Percentiles rank a stretch among this genome's conserved stretches.
Evolutionary conservation across 2,797 vertebrate species (phyloP).

Genomic region (Sus cebifrons): DNA sequence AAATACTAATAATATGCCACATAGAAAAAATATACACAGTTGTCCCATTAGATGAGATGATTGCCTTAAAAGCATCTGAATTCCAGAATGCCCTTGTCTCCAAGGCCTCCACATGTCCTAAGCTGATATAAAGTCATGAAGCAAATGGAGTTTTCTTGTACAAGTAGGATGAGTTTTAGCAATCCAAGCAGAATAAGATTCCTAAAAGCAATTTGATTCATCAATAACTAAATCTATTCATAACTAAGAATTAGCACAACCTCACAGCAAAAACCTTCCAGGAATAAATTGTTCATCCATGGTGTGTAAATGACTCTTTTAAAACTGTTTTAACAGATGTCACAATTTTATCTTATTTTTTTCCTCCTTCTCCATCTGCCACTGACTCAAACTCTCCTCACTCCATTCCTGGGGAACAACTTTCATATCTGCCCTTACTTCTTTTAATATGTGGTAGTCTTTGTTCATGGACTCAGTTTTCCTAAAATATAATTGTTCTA

Average conservation of each 20-base stretch:
- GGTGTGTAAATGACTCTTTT: constrained; percentile 33
- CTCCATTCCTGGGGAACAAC: neutral
- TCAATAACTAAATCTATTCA: constrained; percentile 23
- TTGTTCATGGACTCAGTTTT: constrained; percentile 66
- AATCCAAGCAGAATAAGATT: constrained; percentile 33
- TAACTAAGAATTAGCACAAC: constrained; percentile 13
- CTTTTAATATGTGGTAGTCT: constrained; percentile 41
- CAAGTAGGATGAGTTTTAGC: neutral
- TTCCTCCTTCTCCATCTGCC: neutral
- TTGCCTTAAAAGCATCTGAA: neutral
- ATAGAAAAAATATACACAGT: neutral
- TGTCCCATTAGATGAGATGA: neutral
- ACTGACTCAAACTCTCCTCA: neutral
- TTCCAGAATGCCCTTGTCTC: neutral
- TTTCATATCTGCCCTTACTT: constrained; percentile 43
- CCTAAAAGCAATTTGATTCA: neutral
- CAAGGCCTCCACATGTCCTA: neutral
- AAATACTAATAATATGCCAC: neutral
- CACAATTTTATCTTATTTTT: constrained; percentile 43
- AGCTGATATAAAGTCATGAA: neutral
- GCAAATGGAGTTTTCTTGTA: neutral
- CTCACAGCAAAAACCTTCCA: neutral
- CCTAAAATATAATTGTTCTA: constrained; percentile 54
- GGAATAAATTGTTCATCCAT: constrained; percentile 23
- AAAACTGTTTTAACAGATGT: constrained; percentile 55